Base-by-base conservation (phyloP, 1,140 invertebrate species). In the Monochamus saltuarius region DNA sequence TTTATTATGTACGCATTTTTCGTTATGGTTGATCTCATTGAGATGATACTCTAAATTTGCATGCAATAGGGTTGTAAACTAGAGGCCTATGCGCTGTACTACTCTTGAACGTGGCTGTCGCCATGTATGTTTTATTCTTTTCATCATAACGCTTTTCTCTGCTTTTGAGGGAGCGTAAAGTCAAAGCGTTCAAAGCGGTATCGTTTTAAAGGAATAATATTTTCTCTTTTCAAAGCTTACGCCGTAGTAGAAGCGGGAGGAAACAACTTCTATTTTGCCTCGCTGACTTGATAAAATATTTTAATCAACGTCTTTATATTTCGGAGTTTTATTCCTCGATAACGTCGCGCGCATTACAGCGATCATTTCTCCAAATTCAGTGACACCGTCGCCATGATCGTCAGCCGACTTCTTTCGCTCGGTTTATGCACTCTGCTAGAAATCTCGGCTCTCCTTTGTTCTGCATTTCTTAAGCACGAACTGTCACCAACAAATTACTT, bases 191-290 rank as follows among this genome's bases (percentile, higher is more conserved):
- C 56, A 50, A 56, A 40, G 55, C 61, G 37, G 47, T 56, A 62
- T 62, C 61, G 61, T 56, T 66, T 63, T 62, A 56, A 63, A 64
- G 61, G 59, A 63, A 66, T 61, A 66, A 66, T 64, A 66, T 66
- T 66, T 66, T 66, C 61, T 50, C 47, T 56, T 58, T 58, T 50
- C 61, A 45, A 51, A 43, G 14, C 46, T 55, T 29, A 42, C 37
- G 14, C 40, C 42, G 29, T 38, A 38, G 7, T 19, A 37, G 50
- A 42, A 60, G 52, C 22, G 22, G 2, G 22, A 29, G 22, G 45
- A 52, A 55, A 55, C 51, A 61, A 53, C 59, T 61, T 61, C 22
- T 40, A 46, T 46, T 61, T 47, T 49, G 52, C 59, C 46, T 47
- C 43, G 47, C 43, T 55, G 59, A 55, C 59, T 61, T 55, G 59